These are phyloP conservation scores for Tenthredo mesomela DNA, from an alignment of 2,888 invertebrate species.

Conservation along the genomic window DNA sequence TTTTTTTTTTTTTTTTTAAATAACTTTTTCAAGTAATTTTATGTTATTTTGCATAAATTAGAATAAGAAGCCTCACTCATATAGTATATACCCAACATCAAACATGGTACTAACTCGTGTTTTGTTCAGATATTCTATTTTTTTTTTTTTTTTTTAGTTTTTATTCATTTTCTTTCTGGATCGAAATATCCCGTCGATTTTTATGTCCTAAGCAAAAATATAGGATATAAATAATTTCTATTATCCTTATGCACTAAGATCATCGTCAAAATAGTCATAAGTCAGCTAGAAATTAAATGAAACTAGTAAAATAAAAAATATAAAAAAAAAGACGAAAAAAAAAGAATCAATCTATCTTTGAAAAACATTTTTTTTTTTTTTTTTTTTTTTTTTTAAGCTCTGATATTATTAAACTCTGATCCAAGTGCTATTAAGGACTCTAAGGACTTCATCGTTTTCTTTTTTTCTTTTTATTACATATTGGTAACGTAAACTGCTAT, in stretches of 20 bases:
- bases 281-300: background rate
- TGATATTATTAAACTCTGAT: background rate
- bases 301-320: too few species aligned
- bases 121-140: background rate
- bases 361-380: too few species aligned
- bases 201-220: background rate
- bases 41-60: background rate
- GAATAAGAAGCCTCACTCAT: background rate
- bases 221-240: background rate
- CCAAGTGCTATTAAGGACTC: constrained; percentile 10
- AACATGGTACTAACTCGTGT: background rate
- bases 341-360: background rate
- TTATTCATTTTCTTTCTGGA: background rate
- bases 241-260: constrained; percentile 8
- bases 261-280: background rate
- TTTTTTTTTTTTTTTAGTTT: background rate
- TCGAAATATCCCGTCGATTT: background rate
- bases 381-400: background rate
- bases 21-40: background rate
- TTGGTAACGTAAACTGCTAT: constrained; percentile 19
- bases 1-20: background rate
- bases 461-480: background rate
- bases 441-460: too few species aligned
- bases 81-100: background rate
- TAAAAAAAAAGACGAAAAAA: background rate